Conservation (phyloP, 2,797 vertebrate genomes). For the Leptodactylus fallax region DNA sequence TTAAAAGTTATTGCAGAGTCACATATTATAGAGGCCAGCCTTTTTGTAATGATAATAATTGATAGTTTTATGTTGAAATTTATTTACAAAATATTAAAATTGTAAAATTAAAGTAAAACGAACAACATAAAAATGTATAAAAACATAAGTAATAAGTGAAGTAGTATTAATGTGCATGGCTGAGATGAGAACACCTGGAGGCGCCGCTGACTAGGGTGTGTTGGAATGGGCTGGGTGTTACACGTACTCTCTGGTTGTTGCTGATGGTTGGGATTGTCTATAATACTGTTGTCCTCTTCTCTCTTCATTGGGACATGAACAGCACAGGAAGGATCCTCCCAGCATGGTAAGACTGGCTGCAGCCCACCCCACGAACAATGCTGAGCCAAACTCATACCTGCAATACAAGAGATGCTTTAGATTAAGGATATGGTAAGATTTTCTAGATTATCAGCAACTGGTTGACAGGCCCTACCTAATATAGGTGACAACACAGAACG, state of each 20-base stretch:
- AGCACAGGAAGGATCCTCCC: conserved; percentile 93
- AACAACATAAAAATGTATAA: neutral
- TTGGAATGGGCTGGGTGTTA: conserved; percentile 72
- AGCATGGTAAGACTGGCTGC: conserved; percentile 87
- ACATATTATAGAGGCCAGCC: neutral
- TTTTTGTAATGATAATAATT: neutral
- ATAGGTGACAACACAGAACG: too few species aligned
- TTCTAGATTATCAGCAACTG: too few species aligned
- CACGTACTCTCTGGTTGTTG: conserved; percentile 90
- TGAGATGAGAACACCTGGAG: conserved; percentile 21
- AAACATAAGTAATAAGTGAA: neutral
- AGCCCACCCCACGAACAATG: conserved; percentile 94
- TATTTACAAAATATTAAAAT: conserved; percentile 28
- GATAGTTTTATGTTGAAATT: neutral
- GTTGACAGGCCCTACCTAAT: too few species aligned
- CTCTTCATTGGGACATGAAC: conserved; percentile 88
- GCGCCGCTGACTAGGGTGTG: neutral
- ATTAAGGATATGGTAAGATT: neutral
- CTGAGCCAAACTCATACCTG: conserved; percentile 95
- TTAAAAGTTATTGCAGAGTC: neutral
- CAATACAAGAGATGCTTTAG: conserved; percentile 35
- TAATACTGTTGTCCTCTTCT: conserved; percentile 88
- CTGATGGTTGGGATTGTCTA: conserved; percentile 88
- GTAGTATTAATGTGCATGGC: neutral
- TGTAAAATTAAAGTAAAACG: neutral